These are phyloP conservation scores for Myotis lucifugus DNA, from an alignment of 2,113 vertebrate genomes.

Conservation along the genomic window DNA sequence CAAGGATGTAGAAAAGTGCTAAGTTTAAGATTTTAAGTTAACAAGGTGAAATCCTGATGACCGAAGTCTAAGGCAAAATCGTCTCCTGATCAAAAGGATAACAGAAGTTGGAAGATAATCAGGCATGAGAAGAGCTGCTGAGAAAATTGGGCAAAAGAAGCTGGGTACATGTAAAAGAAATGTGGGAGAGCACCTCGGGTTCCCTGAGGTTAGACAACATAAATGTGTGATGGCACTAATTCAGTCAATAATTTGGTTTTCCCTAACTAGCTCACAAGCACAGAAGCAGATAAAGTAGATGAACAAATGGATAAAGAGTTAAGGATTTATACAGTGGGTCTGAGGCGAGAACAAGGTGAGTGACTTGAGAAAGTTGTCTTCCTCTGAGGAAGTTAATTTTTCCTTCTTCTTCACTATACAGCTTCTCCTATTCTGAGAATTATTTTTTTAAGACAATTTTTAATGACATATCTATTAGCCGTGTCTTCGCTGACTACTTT, in stretches of 20 bases:
- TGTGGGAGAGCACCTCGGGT: fast-evolving
- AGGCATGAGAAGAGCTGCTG: background rate
- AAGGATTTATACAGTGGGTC: background rate
- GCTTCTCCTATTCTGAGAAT: background rate
- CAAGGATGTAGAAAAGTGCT: background rate
- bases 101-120: background rate
- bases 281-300: background rate
- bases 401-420: background rate
- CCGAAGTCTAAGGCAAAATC: background rate
- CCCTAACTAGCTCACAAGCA: background rate
- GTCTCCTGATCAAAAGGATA: background rate
- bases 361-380: background rate
- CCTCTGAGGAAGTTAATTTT: background rate
- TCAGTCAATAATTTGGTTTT: background rate
- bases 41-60: background rate
- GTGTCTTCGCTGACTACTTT: background rate
- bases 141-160: background rate
- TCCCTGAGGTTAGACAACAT: background rate
- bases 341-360: background rate
- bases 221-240: background rate
- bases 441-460: background rate
- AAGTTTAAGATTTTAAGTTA: background rate
- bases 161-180: background rate
- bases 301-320: background rate
- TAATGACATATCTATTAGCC: background rate